Evolutionary conservation across 2,797 vertebrate genomes (phyloP).

Genomic region (Myotis vivesi): DNA sequence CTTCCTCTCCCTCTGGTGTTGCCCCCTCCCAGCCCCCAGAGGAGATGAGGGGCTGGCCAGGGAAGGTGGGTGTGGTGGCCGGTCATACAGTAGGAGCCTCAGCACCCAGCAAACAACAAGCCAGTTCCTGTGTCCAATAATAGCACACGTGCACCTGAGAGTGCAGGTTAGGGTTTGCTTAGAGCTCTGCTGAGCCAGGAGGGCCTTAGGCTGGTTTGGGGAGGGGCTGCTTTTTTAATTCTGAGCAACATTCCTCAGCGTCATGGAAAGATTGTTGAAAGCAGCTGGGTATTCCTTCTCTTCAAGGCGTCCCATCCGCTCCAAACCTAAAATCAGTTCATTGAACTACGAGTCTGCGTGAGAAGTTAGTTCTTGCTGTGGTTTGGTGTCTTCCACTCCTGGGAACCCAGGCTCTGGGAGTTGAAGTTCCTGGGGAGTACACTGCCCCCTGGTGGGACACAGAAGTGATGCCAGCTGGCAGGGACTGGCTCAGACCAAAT

Average conservation of each 20-base stretch:
- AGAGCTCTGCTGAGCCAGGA: not conserved
- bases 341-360: not conserved
- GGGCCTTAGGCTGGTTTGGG: not conserved
- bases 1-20: not conserved
- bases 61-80: not conserved
- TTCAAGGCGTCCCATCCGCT: not conserved
- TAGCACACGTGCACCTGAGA: not conserved
- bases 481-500: not conserved
- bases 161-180: not conserved
- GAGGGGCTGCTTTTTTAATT: not conserved
- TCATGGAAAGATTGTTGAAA: not conserved
- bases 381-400: not conserved
- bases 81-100: no score
- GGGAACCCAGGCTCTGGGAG: not conserved
- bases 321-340: not conserved
- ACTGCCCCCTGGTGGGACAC: slow-evolving; percentile 17
- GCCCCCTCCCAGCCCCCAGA: not conserved
- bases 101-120: slow-evolving; percentile 26
- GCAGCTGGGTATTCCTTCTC: not conserved
- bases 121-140: slow-evolving; percentile 68
- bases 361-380: not conserved
- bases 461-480: not conserved
- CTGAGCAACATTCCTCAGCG: not conserved
- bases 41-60: not conserved
- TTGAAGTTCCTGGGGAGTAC: not conserved